Evolutionary conservation across 1,140 invertebrate species (phyloP).

Genomic region (Ceratina australensis): DNA sequence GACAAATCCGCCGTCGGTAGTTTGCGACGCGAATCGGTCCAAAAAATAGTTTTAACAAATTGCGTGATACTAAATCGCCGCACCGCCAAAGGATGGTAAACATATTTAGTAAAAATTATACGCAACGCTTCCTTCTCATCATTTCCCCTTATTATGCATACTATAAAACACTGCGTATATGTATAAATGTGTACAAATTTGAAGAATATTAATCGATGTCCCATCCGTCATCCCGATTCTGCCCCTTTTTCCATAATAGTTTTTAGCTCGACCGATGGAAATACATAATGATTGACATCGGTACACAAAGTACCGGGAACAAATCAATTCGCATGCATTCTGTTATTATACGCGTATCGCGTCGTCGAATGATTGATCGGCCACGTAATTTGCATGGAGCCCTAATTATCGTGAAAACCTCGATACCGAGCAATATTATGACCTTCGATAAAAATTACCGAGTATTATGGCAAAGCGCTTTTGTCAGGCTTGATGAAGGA

Average conservation of each 20-base stretch:
- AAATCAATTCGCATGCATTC: conserved; percentile 17
- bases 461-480: conserved; percentile 3
- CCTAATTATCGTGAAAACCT: not conserved
- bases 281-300: not conserved
- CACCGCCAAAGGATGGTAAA: too few relatives aligned
- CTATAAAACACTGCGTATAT: too few relatives aligned
- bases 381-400: not conserved
- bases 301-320: not conserved
- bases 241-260: not conserved
- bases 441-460: conserved; percentile 1
- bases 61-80: too few relatives aligned
- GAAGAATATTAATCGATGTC: too few relatives aligned
- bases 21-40: not conserved
- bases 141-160: too few relatives aligned
- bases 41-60: not conserved
- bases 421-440: not conserved
- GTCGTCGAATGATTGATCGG: conserved; percentile 25
- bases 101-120: too few relatives aligned
- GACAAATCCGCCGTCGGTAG: conserved; percentile 4
- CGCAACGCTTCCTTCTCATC: too few relatives aligned
- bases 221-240: too few relatives aligned
- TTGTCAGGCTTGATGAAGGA: conserved; percentile 14
- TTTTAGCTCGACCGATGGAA: not conserved
- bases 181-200: too few relatives aligned
- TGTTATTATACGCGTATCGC: conserved; percentile 16